These are phyloP conservation scores for Euclidia mi DNA, from an alignment of 2,888 invertebrate species.

Conservation along the genomic window DNA sequence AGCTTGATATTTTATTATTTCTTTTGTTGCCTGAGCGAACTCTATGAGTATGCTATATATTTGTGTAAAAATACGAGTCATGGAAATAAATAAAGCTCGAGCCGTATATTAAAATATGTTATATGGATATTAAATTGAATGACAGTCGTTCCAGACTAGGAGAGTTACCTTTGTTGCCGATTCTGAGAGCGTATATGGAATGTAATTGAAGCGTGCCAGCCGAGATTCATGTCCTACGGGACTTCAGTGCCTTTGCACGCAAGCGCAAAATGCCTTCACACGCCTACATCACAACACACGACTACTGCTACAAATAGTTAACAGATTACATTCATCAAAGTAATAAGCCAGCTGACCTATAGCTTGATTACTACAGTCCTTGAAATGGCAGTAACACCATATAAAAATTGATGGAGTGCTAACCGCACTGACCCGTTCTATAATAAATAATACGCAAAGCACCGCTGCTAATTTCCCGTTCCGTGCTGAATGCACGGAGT, in stretches of 20 bases:
- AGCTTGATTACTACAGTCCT: slow-evolving; percentile 40
- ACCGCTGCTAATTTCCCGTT: slow-evolving; percentile 58
- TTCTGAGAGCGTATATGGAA: slow-evolving; percentile 76
- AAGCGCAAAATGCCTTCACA: slow-evolving; percentile 57
- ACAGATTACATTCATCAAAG: slow-evolving; percentile 37
- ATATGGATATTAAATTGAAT: slow-evolving; percentile 69
- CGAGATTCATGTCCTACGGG: slow-evolving; percentile 70
- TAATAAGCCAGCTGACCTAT: slow-evolving; percentile 29
- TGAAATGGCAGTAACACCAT: slow-evolving; percentile 45
- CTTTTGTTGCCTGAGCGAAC: slow-evolving; percentile 17
- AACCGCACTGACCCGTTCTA: slow-evolving; percentile 48
- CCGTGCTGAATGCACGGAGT: slow-evolving; percentile 42
- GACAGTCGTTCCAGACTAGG: slow-evolving; percentile 63
- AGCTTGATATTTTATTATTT: slow-evolving; percentile 21
- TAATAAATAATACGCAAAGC: slow-evolving; percentile 59
- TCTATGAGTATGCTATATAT: slow-evolving; percentile 25
- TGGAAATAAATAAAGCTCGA: slow-evolving; percentile 37
- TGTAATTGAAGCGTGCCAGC: slow-evolving; percentile 81
- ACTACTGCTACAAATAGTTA: slow-evolving; percentile 23
- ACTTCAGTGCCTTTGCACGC: slow-evolving; percentile 60
- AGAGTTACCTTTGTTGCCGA: slow-evolving; percentile 71
- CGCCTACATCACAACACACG: slow-evolving; percentile 36
- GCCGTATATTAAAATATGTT: slow-evolving; percentile 43
- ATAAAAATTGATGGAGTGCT: slow-evolving; percentile 57
- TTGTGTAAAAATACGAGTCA: slow-evolving; percentile 27